Conservation (phyloP, 92 coral and sea anemone genomes). For the Isaurus tuberculatus region DNA sequence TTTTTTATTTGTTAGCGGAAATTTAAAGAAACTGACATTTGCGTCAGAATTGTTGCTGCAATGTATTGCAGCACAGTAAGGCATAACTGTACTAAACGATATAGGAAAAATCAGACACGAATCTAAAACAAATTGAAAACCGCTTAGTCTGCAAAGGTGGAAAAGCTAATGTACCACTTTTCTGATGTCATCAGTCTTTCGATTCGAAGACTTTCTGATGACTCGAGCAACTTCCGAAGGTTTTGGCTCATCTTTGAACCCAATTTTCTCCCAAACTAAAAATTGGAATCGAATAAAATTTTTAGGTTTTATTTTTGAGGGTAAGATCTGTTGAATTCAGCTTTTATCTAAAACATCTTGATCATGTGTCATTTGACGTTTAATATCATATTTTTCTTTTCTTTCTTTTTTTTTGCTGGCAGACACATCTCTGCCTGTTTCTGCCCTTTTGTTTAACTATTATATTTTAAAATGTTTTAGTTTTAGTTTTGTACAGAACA, state of each 20-base stretch:
- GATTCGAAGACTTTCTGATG: neutral
- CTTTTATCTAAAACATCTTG: too few relatives aligned
- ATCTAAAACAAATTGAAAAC: neutral
- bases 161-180: neutral
- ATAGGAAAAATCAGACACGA: neutral
- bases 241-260: neutral
- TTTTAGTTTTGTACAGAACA: too few relatives aligned
- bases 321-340: too few relatives aligned
- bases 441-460: too few relatives aligned
- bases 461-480: too few relatives aligned
- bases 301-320: neutral
- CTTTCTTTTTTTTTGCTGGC: too few relatives aligned
- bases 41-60: neutral
- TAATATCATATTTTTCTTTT: too few relatives aligned
- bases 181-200: slow-evolving; percentile 12
- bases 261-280: neutral
- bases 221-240: slow-evolving; percentile 24
- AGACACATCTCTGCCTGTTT: too few relatives aligned
- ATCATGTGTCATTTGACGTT: neutral
- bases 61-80: slow-evolving; percentile 14
- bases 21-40: slow-evolving; percentile 20
- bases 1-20: neutral
- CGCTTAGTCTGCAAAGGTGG: neutral
- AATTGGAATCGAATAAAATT: neutral
- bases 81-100: neutral